phyloP scores from a whole-genome alignment of 2,113 vertebrate genomes.

The Polyodon spathula region DNA sequence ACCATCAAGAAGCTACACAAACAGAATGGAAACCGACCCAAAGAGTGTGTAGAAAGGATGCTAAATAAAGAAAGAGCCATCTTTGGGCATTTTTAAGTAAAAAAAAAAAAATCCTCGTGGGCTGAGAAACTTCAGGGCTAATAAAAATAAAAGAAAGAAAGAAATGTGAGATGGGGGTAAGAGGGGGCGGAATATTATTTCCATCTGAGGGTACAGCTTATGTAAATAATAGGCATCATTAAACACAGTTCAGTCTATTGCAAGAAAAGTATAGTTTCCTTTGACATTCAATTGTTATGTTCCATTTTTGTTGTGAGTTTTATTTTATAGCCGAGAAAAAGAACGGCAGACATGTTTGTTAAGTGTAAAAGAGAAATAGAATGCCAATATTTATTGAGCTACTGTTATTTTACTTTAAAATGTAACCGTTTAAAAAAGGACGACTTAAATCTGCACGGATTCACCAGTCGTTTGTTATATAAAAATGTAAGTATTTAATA shows the following conservation, averaged over 20 bases:
- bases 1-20: constrained; percentile 26
- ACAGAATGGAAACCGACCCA: constrained; percentile 29
- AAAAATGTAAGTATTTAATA: too few species aligned
- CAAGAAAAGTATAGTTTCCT: too few species aligned
- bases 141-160: constrained; percentile 12
- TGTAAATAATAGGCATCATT: constrained; percentile 11
- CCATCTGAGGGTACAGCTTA: constrained; percentile 21
- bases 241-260: not conserved
- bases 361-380: too few species aligned
- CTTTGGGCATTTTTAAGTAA: constrained; percentile 35
- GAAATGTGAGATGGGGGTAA: constrained; percentile 18
- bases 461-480: too few species aligned
- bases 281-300: too few species aligned
- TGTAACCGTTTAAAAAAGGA: too few species aligned
- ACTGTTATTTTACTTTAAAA: too few species aligned
- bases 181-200: constrained; percentile 41
- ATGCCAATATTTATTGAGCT: too few species aligned
- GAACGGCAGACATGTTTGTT: too few species aligned
- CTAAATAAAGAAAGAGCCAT: constrained; percentile 14
- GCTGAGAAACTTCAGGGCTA: constrained; percentile 48
- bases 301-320: too few species aligned
- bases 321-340: too few species aligned
- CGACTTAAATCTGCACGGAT: too few species aligned
- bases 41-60: constrained; percentile 24
- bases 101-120: constrained; percentile 64